Percentiles rank a stretch among this genome's conserved stretches.
phyloP scores from a whole-genome alignment of 2,888 invertebrate species.

The Pomacea canaliculata region DNA sequence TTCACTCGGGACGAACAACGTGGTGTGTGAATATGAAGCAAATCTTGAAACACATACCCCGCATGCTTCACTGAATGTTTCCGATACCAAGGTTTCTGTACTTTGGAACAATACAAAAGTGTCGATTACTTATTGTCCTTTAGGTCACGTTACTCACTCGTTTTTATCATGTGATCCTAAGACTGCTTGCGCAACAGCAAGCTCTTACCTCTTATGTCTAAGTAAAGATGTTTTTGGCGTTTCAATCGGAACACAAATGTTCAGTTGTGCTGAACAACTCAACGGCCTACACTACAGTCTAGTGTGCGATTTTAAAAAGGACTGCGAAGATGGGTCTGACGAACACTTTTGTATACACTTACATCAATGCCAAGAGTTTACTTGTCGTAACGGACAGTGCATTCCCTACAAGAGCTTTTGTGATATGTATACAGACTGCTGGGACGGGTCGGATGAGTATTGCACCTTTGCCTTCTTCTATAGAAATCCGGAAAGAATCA shows the following conservation, averaged over 20 bases:
- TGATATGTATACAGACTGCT: slow-evolving; percentile 6
- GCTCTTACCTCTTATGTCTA: too few species aligned
- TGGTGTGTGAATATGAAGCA: too few species aligned
- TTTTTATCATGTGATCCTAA: slow-evolving; percentile 6
- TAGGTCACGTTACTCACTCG: slow-evolving; percentile 4
- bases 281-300: slow-evolving; percentile 2
- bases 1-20: too few species aligned
- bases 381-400: slow-evolving; percentile 14
- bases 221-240: too few species aligned
- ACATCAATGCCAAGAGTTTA: neutral
- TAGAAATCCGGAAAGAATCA: neutral
- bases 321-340: slow-evolving; percentile 17
- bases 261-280: slow-evolving; percentile 1
- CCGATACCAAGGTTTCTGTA: too few species aligned
- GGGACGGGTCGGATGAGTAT: slow-evolving; percentile 7
- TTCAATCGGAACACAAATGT: neutral
- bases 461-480: neutral
- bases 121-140: neutral
- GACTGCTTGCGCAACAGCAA: neutral
- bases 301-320: slow-evolving; percentile 16
- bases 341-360: slow-evolving; percentile 9
- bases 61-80: too few species aligned
- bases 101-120: neutral
- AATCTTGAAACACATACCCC: too few species aligned
- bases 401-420: neutral